phyloP scores from a whole-genome alignment of 2,113 vertebrate species.

The Paedocypris sp. region DNA sequence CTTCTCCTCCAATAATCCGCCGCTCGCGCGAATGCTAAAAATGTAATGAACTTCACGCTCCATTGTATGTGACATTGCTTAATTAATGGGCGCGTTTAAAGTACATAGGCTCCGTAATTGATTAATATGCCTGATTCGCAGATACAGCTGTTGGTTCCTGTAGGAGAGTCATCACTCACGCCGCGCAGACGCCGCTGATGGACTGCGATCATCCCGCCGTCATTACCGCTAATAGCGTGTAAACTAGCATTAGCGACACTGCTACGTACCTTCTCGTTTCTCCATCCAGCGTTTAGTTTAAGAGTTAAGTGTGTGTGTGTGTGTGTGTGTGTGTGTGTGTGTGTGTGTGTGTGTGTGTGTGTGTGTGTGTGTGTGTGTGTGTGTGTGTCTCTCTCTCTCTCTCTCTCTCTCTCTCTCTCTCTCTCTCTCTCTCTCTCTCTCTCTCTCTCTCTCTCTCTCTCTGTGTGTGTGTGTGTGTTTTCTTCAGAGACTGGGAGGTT shows the following conservation, averaged over 20 bases:
- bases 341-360: too few relatives aligned
- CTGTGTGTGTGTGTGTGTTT: constrained; percentile 33
- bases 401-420: too few relatives aligned
- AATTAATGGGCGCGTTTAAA: constrained; percentile 99
- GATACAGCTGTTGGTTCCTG: constrained; percentile 99
- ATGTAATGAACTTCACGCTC: constrained; percentile 99
- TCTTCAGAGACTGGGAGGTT: constrained; percentile 54
- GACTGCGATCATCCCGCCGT: constrained; percentile 34
- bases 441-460: too few relatives aligned
- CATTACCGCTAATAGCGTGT: constrained; percentile 15
- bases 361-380: too few relatives aligned
- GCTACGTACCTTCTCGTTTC: too few relatives aligned
- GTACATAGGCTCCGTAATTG: constrained; percentile 98
- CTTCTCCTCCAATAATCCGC: constrained; percentile 93
- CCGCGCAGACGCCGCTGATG: constrained; percentile 57
- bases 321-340: too few relatives aligned
- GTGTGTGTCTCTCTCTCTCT: too few relatives aligned
- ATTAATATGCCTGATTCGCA: constrained; percentile 99
- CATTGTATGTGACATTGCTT: constrained; percentile 98
- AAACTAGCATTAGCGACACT: neutral
- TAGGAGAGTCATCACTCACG: constrained; percentile 98
- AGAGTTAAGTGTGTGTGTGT: too few relatives aligned
- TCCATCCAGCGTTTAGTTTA: too few relatives aligned
- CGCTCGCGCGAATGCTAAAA: constrained; percentile 95
- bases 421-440: too few relatives aligned